Evolutionary conservation across 2,797 vertebrate species (phyloP).

Genomic region (Phyllotis vaccarum): DNA sequence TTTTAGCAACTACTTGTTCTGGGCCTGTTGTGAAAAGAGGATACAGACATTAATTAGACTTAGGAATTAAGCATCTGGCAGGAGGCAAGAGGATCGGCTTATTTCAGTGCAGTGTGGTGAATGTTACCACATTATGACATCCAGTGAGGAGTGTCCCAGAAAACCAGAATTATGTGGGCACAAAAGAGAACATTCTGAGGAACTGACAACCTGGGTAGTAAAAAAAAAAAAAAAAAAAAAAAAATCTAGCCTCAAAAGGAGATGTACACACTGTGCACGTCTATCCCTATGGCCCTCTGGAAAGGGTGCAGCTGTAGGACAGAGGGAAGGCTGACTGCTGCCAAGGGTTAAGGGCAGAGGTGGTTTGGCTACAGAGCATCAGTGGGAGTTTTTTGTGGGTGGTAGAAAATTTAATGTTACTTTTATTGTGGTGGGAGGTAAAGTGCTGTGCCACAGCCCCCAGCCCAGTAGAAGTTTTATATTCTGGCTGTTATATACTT

Average conservation of each 20-base stretch:
- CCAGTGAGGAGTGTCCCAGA: neutral
- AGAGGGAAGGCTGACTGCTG: neutral
- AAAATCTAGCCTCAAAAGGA: neutral
- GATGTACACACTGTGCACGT: neutral
- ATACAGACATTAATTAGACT: neutral
- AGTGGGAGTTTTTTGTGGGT: neutral
- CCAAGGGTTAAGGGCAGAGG: neutral
- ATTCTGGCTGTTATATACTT: neutral
- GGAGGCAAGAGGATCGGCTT: neutral
- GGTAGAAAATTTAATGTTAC: neutral
- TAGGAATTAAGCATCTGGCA: neutral
- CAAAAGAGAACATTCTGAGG: neutral
- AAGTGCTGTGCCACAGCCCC: too few relatives aligned
- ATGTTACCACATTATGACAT: neutral
- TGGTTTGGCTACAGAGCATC: neutral
- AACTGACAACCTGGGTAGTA: neutral
- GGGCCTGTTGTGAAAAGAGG: neutral
- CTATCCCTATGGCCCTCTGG: neutral
- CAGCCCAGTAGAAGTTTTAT: neutral
- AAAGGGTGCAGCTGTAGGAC: accelerated
- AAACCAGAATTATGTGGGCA: neutral
- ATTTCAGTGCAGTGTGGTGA: neutral
- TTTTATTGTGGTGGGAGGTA: neutral
- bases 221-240: neutral
- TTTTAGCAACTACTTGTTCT: neutral